Evolutionary conservation across 2,797 vertebrate species (phyloP).

Genomic region (Anabacerthia variegaticeps): DNA sequence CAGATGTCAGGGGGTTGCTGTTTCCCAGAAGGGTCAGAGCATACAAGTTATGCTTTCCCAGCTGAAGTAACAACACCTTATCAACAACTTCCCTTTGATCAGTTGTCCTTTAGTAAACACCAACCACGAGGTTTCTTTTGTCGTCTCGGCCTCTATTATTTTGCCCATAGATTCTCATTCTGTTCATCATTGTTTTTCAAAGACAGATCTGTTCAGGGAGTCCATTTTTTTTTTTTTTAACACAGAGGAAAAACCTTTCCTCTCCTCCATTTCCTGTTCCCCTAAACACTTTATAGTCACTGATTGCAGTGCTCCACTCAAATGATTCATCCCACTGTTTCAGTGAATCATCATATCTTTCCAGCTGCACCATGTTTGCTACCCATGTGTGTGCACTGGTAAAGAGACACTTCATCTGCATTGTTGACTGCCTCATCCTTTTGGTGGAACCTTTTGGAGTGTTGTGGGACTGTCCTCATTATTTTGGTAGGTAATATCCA

Average conservation of each 20-base stretch:
- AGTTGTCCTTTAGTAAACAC: background rate
- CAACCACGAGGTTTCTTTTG: background rate
- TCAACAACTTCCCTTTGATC: background rate
- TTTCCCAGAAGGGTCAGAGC: background rate
- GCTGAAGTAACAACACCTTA: background rate
- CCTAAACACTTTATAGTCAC: background rate
- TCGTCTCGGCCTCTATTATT: background rate
- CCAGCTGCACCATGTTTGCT: background rate
- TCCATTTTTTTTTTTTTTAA: background rate
- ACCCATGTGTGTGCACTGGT: background rate
- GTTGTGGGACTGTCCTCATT: background rate
- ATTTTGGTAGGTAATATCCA: background rate
- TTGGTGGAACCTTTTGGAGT: background rate
- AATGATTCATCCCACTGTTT: background rate
- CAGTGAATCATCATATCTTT: background rate
- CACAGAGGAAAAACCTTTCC: background rate
- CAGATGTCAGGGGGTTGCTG: background rate
- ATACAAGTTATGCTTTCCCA: background rate
- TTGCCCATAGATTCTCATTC: background rate
- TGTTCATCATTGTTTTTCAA: background rate
- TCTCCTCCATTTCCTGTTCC: background rate
- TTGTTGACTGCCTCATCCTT: background rate
- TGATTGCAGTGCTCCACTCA: rapidly evolving
- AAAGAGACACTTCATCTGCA: background rate
- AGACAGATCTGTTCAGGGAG: background rate